These are phyloP conservation scores for Erebia aethiops DNA, from an alignment of 2,888 invertebrate species.

Conservation along the genomic window DNA sequence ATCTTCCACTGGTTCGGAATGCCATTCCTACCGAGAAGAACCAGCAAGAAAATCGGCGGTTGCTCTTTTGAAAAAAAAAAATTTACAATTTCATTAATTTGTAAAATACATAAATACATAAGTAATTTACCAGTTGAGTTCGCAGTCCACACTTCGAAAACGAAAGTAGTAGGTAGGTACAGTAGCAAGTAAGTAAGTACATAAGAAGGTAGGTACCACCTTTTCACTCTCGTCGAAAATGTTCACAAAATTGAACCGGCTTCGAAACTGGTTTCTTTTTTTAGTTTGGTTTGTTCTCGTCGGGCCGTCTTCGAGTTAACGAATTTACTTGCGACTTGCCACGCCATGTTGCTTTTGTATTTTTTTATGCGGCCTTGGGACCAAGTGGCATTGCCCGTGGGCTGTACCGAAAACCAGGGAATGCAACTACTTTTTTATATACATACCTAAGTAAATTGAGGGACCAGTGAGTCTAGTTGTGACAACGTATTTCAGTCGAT, in stretches of 20 bases:
- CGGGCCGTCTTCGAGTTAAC: constrained; percentile 44
- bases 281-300: constrained; percentile 39
- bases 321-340: constrained; percentile 44
- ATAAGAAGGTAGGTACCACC: constrained; percentile 4
- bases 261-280: constrained; percentile 46
- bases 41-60: no score
- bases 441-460: no score
- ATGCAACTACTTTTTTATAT: not conserved
- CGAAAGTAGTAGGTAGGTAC: not conserved
- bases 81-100: no score
- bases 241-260: constrained; percentile 55
- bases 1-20: no score
- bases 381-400: constrained; percentile 62
- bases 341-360: constrained; percentile 57
- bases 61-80: no score
- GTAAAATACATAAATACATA: no score
- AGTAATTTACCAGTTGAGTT: not conserved
- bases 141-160: not conserved
- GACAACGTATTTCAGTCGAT: no score
- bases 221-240: constrained; percentile 51
- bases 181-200: not conserved
- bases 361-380: constrained; percentile 58
- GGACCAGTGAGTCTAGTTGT: no score
- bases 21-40: no score
- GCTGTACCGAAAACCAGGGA: constrained; percentile 42